These are phyloP conservation scores for Cyprinodon tularosa DNA, from an alignment of 2,113 vertebrate species.

Conservation along the genomic window DNA sequence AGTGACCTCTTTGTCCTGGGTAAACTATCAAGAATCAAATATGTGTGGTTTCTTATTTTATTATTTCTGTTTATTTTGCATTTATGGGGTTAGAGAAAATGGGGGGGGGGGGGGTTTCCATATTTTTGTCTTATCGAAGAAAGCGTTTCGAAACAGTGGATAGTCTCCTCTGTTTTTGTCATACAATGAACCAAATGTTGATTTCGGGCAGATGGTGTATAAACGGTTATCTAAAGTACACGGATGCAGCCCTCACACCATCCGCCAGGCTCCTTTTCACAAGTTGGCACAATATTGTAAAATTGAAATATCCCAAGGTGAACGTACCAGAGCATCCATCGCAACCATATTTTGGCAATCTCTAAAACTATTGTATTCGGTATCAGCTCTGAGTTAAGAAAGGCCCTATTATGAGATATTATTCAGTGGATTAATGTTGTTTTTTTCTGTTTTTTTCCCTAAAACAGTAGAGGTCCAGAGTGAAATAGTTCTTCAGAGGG, in stretches of 20 bases:
- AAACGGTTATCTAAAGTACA: too few relatives aligned
- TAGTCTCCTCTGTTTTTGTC: neutral
- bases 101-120: too few relatives aligned
- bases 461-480: neutral
- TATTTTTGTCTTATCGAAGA: neutral
- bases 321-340: neutral
- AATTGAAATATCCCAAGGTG: neutral
- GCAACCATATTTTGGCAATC: neutral
- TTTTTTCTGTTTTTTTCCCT: neutral
- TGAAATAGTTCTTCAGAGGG: neutral
- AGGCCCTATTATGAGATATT: too few relatives aligned
- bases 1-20: neutral
- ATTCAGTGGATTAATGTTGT: neutral
- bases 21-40: slow-evolving; percentile 6
- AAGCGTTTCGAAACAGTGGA: neutral
- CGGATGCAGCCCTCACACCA: neutral
- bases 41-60: neutral
- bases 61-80: neutral
- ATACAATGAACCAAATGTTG: neutral
- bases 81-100: neutral
- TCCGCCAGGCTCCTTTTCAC: neutral
- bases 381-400: too few relatives aligned
- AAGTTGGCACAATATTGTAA: neutral
- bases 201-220: too few relatives aligned
- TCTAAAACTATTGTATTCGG: too few relatives aligned